Evolutionary conservation across 2,888 invertebrate species (phyloP).

Genomic region (Leptinotarsa peninsularis): DNA sequence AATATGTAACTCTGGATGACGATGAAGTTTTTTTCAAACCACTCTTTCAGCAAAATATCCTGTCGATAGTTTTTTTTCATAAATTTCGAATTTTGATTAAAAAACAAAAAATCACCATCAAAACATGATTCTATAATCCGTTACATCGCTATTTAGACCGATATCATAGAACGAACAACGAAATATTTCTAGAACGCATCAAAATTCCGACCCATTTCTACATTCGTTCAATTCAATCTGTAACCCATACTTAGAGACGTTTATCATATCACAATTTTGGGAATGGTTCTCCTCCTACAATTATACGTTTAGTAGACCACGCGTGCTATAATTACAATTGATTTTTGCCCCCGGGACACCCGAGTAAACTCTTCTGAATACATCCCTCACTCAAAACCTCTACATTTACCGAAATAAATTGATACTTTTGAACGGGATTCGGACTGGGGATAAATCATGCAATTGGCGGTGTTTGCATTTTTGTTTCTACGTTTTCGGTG

Average conservation of each 20-base stretch:
- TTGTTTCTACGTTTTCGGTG: conserved; percentile 17
- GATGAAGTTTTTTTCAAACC: no score
- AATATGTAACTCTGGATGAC: no score
- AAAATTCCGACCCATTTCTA: conserved; percentile 26
- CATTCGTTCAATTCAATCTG: conserved; percentile 30
- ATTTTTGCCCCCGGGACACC: conserved; percentile 39
- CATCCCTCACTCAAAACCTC: conserved; percentile 38
- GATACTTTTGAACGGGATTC: conserved; percentile 34
- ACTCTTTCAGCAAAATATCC: no score
- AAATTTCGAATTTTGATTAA: no score
- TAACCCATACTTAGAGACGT: conserved; percentile 43
- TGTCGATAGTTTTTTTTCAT: no score
- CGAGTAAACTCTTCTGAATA: conserved; percentile 33
- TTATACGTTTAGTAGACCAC: conserved; percentile 46
- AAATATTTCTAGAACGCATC: neutral
- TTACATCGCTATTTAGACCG: no score
- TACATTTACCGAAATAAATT: conserved; percentile 39
- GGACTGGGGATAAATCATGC: conserved; percentile 20
- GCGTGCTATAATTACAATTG: conserved; percentile 44
- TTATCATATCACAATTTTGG: conserved; percentile 44
- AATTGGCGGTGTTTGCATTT: conserved; percentile 25
- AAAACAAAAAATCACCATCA: no score
- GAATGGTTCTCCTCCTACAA: conserved; percentile 45
- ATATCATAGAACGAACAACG: neutral
- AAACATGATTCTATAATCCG: no score